phyloP scores from a whole-genome alignment of 2,888 invertebrate genomes.

The Pachliopta kotzebuea region DNA sequence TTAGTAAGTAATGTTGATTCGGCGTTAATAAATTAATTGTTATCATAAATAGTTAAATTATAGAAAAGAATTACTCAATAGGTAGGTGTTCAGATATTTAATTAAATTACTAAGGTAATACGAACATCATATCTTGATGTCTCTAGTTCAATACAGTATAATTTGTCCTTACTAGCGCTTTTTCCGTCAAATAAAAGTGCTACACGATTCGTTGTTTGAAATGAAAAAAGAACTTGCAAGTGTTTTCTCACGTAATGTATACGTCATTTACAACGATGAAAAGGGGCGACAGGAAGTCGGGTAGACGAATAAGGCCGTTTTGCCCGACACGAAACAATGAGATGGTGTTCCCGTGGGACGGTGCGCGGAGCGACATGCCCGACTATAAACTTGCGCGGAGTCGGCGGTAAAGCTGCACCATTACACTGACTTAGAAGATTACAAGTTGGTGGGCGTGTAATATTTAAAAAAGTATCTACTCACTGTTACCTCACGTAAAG shows the following conservation, averaged over 20 bases:
- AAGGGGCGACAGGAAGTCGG: conserved; percentile 51
- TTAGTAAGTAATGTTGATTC: too few species aligned
- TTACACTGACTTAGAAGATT: conserved; percentile 1
- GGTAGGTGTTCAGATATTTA: too few species aligned
- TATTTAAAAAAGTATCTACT: not conserved
- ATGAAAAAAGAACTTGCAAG: not conserved
- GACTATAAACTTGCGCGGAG: conserved; percentile 44
- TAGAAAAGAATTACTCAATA: too few species aligned
- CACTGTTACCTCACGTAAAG: too few species aligned
- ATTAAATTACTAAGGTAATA: too few species aligned
- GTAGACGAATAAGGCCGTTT: conserved; percentile 59
- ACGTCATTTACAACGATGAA: conserved; percentile 41
- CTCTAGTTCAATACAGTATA: too few species aligned
- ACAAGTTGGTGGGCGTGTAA: not conserved
- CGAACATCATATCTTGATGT: too few species aligned
- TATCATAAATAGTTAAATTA: too few species aligned
- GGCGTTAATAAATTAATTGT: too few species aligned
- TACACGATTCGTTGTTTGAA: not conserved
- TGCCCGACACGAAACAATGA: conserved; percentile 58
- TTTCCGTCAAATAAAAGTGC: too few species aligned
- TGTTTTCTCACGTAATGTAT: conserved; percentile 4
- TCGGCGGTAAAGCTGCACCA: conserved; percentile 35
- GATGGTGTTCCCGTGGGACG: conserved; percentile 41
- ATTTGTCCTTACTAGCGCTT: too few species aligned
- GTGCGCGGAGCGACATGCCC: conserved; percentile 34